A percentile compares a stretch with the other conserved stretches of the same genome.
Conservation (phyloP, 2,113 vertebrate species). For the Pseudonaja textilis region DNA sequence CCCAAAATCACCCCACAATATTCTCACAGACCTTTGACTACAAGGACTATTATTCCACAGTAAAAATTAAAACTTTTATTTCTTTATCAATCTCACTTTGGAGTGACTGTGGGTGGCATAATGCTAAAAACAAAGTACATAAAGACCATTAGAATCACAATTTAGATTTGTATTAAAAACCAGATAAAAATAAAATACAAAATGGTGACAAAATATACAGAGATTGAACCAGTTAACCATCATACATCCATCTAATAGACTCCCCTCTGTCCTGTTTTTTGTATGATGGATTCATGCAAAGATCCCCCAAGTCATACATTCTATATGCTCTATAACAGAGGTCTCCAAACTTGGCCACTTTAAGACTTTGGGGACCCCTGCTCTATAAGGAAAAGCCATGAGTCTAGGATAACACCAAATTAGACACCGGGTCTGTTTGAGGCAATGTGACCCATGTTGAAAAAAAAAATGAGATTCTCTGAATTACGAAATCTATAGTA, state of each 20-base stretch:
- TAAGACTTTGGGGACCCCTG: no score
- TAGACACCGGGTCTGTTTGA: background rate
- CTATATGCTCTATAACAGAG: background rate
- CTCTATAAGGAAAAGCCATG: background rate
- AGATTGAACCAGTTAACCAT: background rate
- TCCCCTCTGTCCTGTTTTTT: background rate
- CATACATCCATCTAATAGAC: background rate
- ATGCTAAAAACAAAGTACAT: background rate
- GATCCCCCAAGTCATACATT: background rate
- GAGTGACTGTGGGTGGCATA: background rate
- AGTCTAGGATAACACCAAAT: background rate
- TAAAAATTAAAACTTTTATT: background rate
- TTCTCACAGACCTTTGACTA: background rate
- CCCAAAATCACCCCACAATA: background rate
- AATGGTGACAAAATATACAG: background rate
- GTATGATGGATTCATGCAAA: background rate
- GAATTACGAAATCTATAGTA: background rate
- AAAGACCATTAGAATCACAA: background rate
- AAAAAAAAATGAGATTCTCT: background rate
- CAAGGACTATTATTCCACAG: slow-evolving; percentile 2
- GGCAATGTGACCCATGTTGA: background rate
- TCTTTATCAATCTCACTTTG: background rate
- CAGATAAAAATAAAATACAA: background rate
- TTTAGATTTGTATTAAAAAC: background rate
- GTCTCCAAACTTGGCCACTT: no score